Percentiles rank a stretch among this genome's conserved stretches.
Conservation (phyloP, 2,888 invertebrate genomes). For the Blastobasis adustella region DNA sequence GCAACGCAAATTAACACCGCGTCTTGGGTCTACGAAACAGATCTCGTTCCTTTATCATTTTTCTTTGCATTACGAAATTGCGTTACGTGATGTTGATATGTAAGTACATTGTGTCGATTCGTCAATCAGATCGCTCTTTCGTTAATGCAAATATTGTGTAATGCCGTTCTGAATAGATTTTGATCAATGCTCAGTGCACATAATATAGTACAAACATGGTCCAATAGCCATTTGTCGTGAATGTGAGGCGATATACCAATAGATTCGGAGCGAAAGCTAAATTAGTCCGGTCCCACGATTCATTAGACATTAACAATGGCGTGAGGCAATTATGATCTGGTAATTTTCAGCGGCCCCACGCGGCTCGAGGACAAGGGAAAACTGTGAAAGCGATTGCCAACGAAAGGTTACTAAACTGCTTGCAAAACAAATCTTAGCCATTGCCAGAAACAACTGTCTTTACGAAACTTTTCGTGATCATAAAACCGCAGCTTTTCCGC, state of each 20-base stretch:
- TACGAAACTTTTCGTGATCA: constrained; percentile 64
- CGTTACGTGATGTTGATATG: constrained; percentile 2
- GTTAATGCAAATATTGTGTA: neutral
- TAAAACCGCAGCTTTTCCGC: constrained; percentile 57
- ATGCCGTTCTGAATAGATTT: too few species aligned
- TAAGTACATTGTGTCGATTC: neutral
- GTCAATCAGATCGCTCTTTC: constrained; percentile 8
- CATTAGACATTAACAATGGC: neutral
- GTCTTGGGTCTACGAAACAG: too few species aligned
- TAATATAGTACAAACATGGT: too few species aligned
- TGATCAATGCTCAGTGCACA: too few species aligned
- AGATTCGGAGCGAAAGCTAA: too few species aligned
- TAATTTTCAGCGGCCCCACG: neutral
- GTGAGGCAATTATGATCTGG: constrained; percentile 4
- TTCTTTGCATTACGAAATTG: neutral
- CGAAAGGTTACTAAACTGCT: constrained; percentile 38
- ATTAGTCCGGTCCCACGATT: neutral
- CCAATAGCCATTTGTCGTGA: too few species aligned
- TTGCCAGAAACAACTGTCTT: constrained; percentile 49
- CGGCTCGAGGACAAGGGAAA: constrained; percentile 27
- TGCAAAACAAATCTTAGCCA: constrained; percentile 42
- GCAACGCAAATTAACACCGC: constrained; percentile 5
- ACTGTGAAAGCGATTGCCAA: constrained; percentile 23
- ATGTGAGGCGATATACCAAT: too few species aligned
- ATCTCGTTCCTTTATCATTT: neutral